These are phyloP conservation scores for Lasiurus borealis DNA, from an alignment of 2,113 vertebrate genomes.

Conservation along the genomic window DNA sequence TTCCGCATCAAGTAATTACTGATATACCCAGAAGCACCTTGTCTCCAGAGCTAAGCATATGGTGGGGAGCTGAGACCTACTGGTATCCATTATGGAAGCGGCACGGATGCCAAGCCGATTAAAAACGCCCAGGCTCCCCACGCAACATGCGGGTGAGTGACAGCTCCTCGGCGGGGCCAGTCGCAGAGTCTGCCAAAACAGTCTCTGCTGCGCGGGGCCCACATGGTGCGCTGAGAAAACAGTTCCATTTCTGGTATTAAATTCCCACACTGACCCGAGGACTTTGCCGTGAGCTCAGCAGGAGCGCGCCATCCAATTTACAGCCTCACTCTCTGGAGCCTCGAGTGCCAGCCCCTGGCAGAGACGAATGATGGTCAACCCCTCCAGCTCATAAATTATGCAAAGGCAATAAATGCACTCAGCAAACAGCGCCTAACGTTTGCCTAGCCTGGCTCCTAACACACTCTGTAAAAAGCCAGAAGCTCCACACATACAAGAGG, in stretches of 20 bases:
- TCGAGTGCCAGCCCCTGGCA: constrained; percentile 93
- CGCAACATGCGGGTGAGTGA: constrained; percentile 89
- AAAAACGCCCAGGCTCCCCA: constrained; percentile 85
- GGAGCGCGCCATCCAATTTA: constrained; percentile 95
- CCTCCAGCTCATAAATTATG: constrained; percentile 97
- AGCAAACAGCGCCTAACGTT: constrained; percentile 90
- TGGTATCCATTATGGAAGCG: constrained; percentile 94
- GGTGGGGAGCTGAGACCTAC: constrained; percentile 93
- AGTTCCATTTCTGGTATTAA: constrained; percentile 87
- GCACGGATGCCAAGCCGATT: constrained; percentile 91
- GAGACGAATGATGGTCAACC: constrained; percentile 92
- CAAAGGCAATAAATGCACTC: constrained; percentile 96
- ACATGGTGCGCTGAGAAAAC: constrained; percentile 89
- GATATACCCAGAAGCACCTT: constrained; percentile 94
- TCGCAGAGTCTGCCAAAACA: constrained; percentile 84
- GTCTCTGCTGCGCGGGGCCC: constrained; percentile 88
- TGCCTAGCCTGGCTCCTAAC: constrained; percentile 86
- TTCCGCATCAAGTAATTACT: constrained; percentile 98
- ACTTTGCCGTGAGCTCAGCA: constrained; percentile 92
- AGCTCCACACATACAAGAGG: constrained; percentile 80
- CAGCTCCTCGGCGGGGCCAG: constrained; percentile 88
- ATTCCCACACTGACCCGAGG: constrained; percentile 90
- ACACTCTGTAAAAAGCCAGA: constrained; percentile 83
- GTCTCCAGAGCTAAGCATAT: constrained; percentile 96
- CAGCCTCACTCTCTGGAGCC: constrained; percentile 93